Evolutionary conservation across 1,140 invertebrate genomes (phyloP), one percentile per base, ranked within the genome.

Genomic region (Drosophila leontia): DNA sequence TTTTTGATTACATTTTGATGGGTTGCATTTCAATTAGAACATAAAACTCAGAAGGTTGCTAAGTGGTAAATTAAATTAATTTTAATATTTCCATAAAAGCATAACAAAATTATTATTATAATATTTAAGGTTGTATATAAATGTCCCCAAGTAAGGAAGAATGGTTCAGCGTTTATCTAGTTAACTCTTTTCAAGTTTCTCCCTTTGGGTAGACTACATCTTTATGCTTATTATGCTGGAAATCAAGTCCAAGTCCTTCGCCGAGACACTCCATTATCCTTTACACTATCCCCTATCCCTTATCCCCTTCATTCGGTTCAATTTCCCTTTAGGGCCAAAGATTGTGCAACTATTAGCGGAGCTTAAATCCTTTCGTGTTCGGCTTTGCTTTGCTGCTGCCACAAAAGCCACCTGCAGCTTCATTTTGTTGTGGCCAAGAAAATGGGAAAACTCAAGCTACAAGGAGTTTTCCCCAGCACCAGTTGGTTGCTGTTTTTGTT

Each of bases 321-420:
- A 55, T 72, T 74, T 74, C 53, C 68, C 70, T 29, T 34, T 26
- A 15, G 32, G 45, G 68, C 68, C 5, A 72, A 32, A 69, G 50
- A 72, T 74, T 72, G 29, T 45, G 70, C 55, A 60, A 72, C 70
- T 74, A 74, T 74, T 80, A 63, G 64, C 51, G 48, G 35, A 51
- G 51, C 45, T 72, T 55, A 69, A 57, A 77, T 76, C 57, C 76
- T 64, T 79, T 78, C 42, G 58, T 67, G 51, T 70, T 70, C 75
- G 19, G 50, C 44, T 61, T 60, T 44, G 17, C 32, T 23, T 9
- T 8, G 7, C 29, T 35, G 44, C 48, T 41, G 44, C 35, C 74
- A 62, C 58, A 63, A 75, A 75, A 85, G 65, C 62, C 61, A 74
- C 80, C 81, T 82, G 62, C 74, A 86, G 59, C 77, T 77, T 64